phyloP scores from a whole-genome alignment of 35 echinoderm and acorn worm genomes.

The Apostichopus parvimensis region DNA sequence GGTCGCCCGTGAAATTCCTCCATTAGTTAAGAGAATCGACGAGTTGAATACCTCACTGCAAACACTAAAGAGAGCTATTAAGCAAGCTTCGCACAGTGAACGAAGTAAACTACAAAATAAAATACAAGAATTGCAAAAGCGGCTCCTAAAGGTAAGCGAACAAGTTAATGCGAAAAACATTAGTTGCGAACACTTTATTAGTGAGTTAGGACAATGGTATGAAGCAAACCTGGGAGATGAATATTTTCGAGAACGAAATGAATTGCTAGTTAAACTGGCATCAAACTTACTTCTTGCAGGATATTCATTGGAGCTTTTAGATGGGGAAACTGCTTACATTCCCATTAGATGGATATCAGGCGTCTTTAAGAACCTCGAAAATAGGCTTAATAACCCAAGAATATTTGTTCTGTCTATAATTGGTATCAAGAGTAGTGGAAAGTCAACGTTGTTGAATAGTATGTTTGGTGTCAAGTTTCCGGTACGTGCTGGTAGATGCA shows the following conservation, averaged over 20 bases:
- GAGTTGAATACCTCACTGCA: too few relatives aligned
- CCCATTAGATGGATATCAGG: neutral
- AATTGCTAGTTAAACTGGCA: neutral
- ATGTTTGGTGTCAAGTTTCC: slow-evolving; percentile 20
- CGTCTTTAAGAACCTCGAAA: neutral
- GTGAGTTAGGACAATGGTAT: neutral
- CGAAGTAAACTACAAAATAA: neutral
- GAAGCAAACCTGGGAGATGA: neutral
- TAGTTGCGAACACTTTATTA: neutral
- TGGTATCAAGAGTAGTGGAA: slow-evolving; percentile 33
- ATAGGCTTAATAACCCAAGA: neutral
- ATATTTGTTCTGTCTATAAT: slow-evolving; percentile 32
- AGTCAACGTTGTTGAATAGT: slow-evolving; percentile 36
- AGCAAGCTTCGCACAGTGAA: neutral
- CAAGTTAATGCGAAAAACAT: neutral
- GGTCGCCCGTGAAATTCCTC: neutral
- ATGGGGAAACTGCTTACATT: neutral
- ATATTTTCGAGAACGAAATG: neutral
- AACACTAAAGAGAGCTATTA: too few relatives aligned
- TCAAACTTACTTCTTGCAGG: slow-evolving; percentile 5
- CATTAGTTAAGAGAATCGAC: neutral
- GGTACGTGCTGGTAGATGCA: slow-evolving; percentile 10
- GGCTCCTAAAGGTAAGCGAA: neutral
- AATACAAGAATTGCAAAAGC: neutral
- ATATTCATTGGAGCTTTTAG: slow-evolving; percentile 25